Evolutionary conservation across 2,888 invertebrate genomes (phyloP), one percentile per base, ranked within the genome.

Genomic region (Melieria omissa): DNA sequence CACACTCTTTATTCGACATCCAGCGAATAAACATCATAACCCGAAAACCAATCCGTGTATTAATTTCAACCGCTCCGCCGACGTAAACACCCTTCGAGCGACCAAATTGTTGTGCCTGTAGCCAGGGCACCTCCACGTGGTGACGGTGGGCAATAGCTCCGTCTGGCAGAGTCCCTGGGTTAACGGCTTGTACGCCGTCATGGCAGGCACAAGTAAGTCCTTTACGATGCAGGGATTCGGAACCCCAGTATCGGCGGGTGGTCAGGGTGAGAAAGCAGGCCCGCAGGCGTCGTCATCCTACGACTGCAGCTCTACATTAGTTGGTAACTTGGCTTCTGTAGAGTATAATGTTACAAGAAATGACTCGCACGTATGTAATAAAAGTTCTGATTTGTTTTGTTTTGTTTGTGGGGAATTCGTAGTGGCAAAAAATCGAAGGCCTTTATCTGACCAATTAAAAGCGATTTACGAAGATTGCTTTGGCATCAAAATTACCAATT

Each of bases 211-310:
- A 58, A 58, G 58, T 54, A 10, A 8, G 54, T 58, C 10, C 58
- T 29, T 58, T 5, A 58, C 41, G 58, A 58, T 58, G 42, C 58
- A 58, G 58, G 58, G 58, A 58, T 41, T 29, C 58, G 16, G 58
- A 58, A 58, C 14, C 41, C 29, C 58, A 41, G 1, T 49, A 49
- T 49, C 49, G 49, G 49, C 16, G 16, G 1, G 1, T 16, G 16
- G 16, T 16, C 57, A 57, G 57, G 57, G 57, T 57, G 57, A 57
- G 61, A 12, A 61, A 61, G 61, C 10, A 44, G 61, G 61, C 61
- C n/a, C 61, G 61, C 61, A 61, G 61, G 41, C 61, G 61, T 61
- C 61, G 45, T 61, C 58, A 62, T 62, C 62, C 4, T 44, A n/a
- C 62, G 46, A 46, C 62, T 46, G 62, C 62, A 62, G 62, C 46